Evolutionary conservation across 2,888 invertebrate species (phyloP), one percentile per base, ranked within the genome.

Genomic region (Labia minor): DNA sequence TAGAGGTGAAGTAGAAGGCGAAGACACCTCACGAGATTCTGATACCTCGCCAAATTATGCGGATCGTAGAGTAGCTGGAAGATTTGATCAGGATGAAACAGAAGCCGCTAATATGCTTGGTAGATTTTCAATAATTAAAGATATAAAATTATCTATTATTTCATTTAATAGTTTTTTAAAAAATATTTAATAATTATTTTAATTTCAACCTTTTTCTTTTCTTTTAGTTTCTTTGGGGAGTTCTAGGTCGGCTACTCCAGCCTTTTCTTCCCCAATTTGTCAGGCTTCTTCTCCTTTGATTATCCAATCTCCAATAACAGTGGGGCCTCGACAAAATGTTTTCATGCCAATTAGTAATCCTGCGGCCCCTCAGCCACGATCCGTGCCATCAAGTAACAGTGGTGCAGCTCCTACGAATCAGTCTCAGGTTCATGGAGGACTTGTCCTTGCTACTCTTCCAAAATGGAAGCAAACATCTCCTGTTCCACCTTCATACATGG

Each of bases 81-180:
- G 90, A 67, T 93, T 92, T 78, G 94, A 94, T 78, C 91, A 90
- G 72, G 95, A 96, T 74, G 96, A 96, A 80, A 95, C 93, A 1
- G 96, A 97, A 80, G 96, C 94, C 69, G 96, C 96, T 64, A 95
- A 93, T 78, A 95, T 95, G 92, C 82, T 96, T 70, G 92, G 92
- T 89, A 79, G n/a, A n/a, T n/a, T n/a, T n/a, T n/a, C n/a, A 78
- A 79, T 75, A 11, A 33, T 49, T 20, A 4, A 19, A 19, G 21
- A n/a, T 61, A 18, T 37, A 26, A 6, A 26, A 26, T 6, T 8
- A 26, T 26, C 26, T 26, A 3, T 26, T 6, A 26, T 26, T 26
- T 26, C 8, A 26, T 26, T n/a, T n/a, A n/a, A n/a, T n/a, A n/a
- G n/a, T n/a, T n/a, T 26, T 26, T 66, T 14, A 63, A 11, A 63